These are phyloP conservation scores for Brachionus rotundiformis DNA, from an alignment of 1,140 invertebrate species.

Conservation along the genomic window DNA sequence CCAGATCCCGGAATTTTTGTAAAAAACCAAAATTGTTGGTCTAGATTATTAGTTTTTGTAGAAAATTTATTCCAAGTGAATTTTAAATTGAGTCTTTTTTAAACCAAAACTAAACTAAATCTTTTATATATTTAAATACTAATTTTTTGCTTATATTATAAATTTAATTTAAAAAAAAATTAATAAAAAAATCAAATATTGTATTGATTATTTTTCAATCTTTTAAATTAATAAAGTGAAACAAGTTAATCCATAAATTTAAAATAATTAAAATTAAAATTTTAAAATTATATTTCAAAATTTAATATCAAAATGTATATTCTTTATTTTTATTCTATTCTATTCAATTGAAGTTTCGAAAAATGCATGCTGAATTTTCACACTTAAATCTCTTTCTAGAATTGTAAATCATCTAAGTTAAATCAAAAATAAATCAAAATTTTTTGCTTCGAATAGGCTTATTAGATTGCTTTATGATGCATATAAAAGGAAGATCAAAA, in stretches of 20 bases:
- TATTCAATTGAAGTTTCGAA: neutral
- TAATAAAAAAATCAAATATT: too few relatives aligned
- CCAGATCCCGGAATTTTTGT: conserved; percentile 1
- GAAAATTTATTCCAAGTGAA: neutral
- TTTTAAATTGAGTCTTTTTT: neutral
- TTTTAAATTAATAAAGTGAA: too few relatives aligned
- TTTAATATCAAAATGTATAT: too few relatives aligned
- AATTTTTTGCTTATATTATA: too few relatives aligned
- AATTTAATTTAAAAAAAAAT: too few relatives aligned
- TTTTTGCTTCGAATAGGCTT: neutral
- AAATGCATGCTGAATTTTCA: neutral
- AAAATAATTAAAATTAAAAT: too few relatives aligned
- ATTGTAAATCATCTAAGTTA: neutral
- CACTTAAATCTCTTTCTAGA: neutral
- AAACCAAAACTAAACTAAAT: too few relatives aligned
- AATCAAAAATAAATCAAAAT: neutral
- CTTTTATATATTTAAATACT: too few relatives aligned
- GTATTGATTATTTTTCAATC: too few relatives aligned
- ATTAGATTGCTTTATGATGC: neutral
- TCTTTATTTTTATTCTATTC: too few relatives aligned
- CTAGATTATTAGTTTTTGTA: neutral
- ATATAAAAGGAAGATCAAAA: neutral
- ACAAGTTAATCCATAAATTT: too few relatives aligned
- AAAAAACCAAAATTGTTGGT: neutral
- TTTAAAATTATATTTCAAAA: too few relatives aligned